Conservation (phyloP, 2,113 vertebrate genomes). For the Eolophus roseicapilla region DNA sequence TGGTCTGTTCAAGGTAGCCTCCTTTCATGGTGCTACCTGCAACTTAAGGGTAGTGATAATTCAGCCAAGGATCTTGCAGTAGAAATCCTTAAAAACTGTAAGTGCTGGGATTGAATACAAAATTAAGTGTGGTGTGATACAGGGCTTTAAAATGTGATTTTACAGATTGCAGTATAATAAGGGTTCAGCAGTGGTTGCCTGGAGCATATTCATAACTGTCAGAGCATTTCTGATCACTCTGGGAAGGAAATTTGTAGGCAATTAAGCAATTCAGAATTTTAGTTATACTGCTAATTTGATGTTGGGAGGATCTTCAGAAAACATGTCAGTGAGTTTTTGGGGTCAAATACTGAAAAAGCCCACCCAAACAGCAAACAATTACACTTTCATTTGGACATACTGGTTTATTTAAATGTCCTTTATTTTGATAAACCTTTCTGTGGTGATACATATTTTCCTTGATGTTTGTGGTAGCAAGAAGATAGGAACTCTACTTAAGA, state of each 20-base stretch:
- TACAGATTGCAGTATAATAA: not conserved
- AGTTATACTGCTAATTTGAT: not conserved
- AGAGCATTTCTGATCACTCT: not conserved
- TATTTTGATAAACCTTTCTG: not conserved
- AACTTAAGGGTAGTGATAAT: constrained; percentile 82
- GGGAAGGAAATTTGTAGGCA: not conserved
- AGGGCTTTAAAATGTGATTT: not conserved
- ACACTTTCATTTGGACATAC: not conserved
- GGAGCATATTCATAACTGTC: not conserved
- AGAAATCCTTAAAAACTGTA: constrained; percentile 89
- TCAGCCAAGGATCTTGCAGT: constrained; percentile 77
- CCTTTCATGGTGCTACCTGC: constrained; percentile 94
- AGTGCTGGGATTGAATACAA: constrained; percentile 50
- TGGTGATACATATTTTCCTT: not conserved
- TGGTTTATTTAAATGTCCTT: not conserved
- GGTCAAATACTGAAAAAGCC: not conserved
- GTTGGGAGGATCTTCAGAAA: not conserved
- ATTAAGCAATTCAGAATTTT: not conserved
- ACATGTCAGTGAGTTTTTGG: not conserved
- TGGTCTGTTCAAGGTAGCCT: constrained; percentile 96
- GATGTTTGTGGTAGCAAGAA: not conserved
- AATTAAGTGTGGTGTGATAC: not conserved
- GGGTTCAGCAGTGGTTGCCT: not conserved
- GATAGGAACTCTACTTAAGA: not conserved
- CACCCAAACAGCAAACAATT: not conserved